Evolutionary conservation across 1,140 invertebrate species (phyloP), one percentile per base, ranked within the genome.

Genomic region (Drosophila athabasca): DNA sequence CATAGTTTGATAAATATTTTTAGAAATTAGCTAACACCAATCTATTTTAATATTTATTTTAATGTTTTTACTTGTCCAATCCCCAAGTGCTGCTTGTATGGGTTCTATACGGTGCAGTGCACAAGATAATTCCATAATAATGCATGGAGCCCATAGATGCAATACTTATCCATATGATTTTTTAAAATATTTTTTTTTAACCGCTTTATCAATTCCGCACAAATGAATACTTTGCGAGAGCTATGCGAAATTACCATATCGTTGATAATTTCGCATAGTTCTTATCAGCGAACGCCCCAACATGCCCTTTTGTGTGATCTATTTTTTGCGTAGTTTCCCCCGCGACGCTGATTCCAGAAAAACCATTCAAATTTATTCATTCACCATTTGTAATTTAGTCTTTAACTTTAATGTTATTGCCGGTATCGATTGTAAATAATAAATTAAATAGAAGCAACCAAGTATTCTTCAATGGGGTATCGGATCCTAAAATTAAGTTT

Each of bases 391-490:
- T 82, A 81, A 71, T 82, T 74, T 75, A 82, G 45, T 66, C 69
- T 71, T 62, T 61, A 77, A 78, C 55, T 78, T 62, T 87, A 82
- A 85, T 87, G 82, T 85, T 85, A 87, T 85, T 78, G 70, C 78
- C 78, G 76, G 59, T 87, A 75, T 82, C 49, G 60, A 88, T 39
- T 81, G 83, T 87, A 87, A 60, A 88, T 87, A 87, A 83, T 88
- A 88, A 87, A 87, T 69, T 83, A 83, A 79, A 83, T 83, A 83
- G 75, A 82, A 88, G 50, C 83, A 88, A 76, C 29, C 39, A 54
- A 76, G 31, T 31, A 7, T 31, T 22, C 24, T 15, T 31, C 8
- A 35, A 5, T 39, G 17, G 29, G 44, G 44, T 11, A 9, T 49
- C 50, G 44, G 15, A 8, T 49, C 50, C 15, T 44, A 50, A n/a